Percentiles rank a stretch among this genome's conserved stretches.
These are phyloP conservation scores for Leuciscus idus DNA, from an alignment of 2,113 vertebrate genomes.

Conservation along the genomic window DNA sequence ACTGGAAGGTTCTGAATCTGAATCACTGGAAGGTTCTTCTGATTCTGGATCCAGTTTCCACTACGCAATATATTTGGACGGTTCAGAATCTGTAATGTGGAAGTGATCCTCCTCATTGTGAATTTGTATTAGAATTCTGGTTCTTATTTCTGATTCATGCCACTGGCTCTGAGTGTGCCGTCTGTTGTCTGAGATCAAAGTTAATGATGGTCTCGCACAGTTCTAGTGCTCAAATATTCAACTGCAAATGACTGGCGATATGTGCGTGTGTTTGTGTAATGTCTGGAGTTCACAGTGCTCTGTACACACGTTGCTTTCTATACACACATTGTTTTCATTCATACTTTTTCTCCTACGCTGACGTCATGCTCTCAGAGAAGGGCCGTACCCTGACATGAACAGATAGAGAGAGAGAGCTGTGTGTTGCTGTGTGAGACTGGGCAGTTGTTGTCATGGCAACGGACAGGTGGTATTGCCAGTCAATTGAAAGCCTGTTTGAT, in stretches of 20 bases:
- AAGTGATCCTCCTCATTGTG: background rate
- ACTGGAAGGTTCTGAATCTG: background rate
- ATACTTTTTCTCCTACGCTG: conserved; percentile 52
- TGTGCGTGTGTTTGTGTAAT: conserved; percentile 25
- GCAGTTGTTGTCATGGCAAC: conserved; percentile 59
- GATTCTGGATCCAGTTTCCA: background rate
- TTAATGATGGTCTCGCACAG: background rate
- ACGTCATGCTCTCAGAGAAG: conserved; percentile 55
- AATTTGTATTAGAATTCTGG: background rate
- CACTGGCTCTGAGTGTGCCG: background rate
- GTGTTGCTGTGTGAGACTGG: conserved; percentile 45
- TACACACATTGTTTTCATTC: conserved; percentile 41
- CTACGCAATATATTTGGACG: background rate
- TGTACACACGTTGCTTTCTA: conserved; percentile 32
- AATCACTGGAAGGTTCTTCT: background rate
- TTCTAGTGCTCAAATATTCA: background rate
- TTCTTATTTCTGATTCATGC: background rate
- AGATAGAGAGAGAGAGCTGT: conserved; percentile 41
- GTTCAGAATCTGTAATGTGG: background rate
- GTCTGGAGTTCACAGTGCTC: conserved; percentile 28
- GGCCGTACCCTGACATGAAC: conserved; percentile 43
- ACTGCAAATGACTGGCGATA: background rate
- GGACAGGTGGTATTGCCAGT: conserved; percentile 58
- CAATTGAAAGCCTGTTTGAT: conserved; percentile 52
- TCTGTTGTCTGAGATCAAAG: background rate